Conservation (phyloP, 2,888 invertebrate species). For the Xylota segnis region DNA sequence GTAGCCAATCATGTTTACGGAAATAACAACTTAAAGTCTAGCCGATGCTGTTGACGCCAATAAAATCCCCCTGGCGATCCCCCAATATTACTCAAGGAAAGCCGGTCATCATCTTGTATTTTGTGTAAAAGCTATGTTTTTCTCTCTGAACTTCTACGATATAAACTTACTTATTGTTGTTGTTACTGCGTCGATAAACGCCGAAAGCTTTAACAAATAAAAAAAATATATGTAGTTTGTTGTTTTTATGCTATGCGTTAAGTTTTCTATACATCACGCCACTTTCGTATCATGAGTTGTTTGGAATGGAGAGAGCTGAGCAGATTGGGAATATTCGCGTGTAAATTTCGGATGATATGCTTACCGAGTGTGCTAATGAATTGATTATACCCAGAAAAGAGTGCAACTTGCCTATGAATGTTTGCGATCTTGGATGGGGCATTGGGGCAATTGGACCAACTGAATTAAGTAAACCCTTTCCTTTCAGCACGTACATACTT, state of each 20-base stretch:
- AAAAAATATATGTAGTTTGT: slow-evolving; percentile 17
- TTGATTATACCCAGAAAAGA: neutral
- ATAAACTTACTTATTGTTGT: slow-evolving; percentile 7
- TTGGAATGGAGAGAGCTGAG: slow-evolving; percentile 1
- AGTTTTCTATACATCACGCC: slow-evolving; percentile 46
- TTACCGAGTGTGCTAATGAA: neutral
- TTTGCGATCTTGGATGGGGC: too few species aligned
- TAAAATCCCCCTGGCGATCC: slow-evolving; percentile 13
- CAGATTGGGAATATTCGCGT: neutral
- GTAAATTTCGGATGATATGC: neutral
- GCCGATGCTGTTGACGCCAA: slow-evolving; percentile 35
- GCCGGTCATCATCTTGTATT: slow-evolving; percentile 48
- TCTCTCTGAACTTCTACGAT: slow-evolving; percentile 24
- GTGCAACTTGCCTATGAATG: neutral
- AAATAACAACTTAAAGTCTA: slow-evolving; percentile 57
- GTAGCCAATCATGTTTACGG: slow-evolving; percentile 73
- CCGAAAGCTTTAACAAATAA: slow-evolving; percentile 30
- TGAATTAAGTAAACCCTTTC: too few species aligned
- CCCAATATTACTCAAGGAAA: slow-evolving; percentile 10
- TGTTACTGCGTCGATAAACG: neutral
- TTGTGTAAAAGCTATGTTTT: slow-evolving; percentile 24
- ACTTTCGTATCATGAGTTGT: slow-evolving; percentile 30
- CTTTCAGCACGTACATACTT: too few species aligned
- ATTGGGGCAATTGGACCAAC: too few species aligned
- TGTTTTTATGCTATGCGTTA: slow-evolving; percentile 14